Evolutionary conservation across 2,888 invertebrate genomes (phyloP).

Genomic region (Tipula vernalis): DNA sequence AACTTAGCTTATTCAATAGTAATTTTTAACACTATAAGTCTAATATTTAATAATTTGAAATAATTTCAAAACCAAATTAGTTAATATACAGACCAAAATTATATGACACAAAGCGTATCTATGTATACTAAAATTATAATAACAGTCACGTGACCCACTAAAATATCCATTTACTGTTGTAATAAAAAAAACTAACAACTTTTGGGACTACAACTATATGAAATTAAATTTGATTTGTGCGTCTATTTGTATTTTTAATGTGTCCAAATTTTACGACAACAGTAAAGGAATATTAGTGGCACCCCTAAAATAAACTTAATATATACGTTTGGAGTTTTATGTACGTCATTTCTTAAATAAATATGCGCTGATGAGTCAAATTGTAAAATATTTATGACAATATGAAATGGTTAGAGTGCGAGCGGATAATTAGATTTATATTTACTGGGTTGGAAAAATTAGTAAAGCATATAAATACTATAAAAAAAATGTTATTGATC

Average conservation of each 20-base stretch:
- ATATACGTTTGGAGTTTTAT: not conserved
- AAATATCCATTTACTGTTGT: not conserved
- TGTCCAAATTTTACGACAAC: not conserved
- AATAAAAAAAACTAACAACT: not conserved
- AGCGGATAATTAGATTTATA: not conserved
- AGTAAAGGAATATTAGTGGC: not conserved
- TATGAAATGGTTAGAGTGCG: not conserved
- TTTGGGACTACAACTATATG: not conserved
- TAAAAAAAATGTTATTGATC: not conserved
- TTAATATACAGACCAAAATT: not conserved
- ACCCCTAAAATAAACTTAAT: not conserved
- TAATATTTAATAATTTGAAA: not conserved
- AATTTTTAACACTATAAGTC: not conserved
- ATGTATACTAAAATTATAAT: not conserved
- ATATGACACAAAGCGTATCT: not conserved
- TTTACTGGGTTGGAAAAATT: not conserved
- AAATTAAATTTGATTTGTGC: not conserved
- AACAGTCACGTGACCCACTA: not conserved
- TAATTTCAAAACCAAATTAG: not conserved
- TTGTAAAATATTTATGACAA: not conserved
- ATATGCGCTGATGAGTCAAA: not conserved
- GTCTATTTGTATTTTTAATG: not conserved
- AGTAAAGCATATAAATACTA: not conserved
- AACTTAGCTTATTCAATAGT: not conserved
- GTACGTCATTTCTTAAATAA: not conserved